These are phyloP conservation scores for Brachionus rotundiformis DNA, from an alignment of 1,140 invertebrate genomes.

Conservation along the genomic window DNA sequence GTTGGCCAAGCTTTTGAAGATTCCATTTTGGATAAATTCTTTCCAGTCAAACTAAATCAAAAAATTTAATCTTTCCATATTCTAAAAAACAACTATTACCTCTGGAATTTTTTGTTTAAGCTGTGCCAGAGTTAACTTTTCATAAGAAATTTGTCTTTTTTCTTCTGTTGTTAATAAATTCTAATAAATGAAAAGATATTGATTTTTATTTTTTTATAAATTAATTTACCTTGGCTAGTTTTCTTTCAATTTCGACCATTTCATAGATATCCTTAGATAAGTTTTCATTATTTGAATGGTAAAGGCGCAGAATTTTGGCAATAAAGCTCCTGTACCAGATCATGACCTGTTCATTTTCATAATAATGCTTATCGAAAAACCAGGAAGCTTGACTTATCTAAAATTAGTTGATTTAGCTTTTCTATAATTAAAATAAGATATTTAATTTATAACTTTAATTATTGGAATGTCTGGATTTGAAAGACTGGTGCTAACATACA, in stretches of 20 bases:
- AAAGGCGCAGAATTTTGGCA: background rate
- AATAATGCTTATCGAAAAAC: conserved; percentile 24
- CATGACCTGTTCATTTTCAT: conserved; percentile 32
- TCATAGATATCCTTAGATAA: conserved; percentile 19
- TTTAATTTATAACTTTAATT: no score
- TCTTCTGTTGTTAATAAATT: conserved; percentile 37
- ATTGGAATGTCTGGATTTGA: background rate
- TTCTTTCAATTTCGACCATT: conserved; percentile 48
- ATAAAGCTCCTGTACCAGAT: conserved; percentile 23
- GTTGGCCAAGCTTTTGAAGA: conserved; percentile 7
- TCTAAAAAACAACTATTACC: no score
- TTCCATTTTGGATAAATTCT: background rate
- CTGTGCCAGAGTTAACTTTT: background rate
- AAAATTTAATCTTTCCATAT: no score
- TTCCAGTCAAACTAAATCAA: conserved; percentile 46
- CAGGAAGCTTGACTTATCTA: conserved; percentile 35
- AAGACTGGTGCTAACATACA: background rate
- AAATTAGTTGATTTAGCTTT: background rate
- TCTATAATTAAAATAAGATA: no score
- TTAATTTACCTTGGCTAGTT: background rate
- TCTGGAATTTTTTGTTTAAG: conserved; percentile 14
- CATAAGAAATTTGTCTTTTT: background rate
- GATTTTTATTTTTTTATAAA: background rate
- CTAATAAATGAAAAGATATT: background rate
- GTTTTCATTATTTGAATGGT: background rate